phyloP scores from a whole-genome alignment of 2,888 invertebrate species.

The Drosophila diplacantha region DNA sequence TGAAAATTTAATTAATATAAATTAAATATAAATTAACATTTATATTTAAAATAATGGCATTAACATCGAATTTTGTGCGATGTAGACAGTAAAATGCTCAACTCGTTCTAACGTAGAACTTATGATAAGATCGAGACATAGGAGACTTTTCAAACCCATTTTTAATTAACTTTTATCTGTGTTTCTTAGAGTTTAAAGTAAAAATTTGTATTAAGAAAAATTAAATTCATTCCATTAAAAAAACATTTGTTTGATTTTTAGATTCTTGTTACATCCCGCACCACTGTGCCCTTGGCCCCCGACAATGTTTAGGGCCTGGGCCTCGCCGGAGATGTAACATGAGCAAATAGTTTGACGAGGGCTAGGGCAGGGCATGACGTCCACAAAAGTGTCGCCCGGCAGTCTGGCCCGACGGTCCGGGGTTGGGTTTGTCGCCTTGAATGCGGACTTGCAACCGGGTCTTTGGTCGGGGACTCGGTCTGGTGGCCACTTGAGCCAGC shows the following conservation, averaged over 20 bases:
- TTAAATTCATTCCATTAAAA: rapidly evolving
- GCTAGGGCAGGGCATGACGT: constrained; percentile 37
- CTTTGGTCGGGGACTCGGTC: constrained; percentile 19
- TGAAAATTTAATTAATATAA: not conserved
- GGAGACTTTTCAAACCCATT: not conserved
- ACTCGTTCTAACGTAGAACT: not conserved
- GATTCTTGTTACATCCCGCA: not conserved
- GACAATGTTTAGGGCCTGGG: constrained; percentile 32
- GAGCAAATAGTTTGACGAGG: constrained; percentile 57
- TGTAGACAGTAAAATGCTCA: not conserved
- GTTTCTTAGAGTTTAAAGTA: too few relatives aligned
- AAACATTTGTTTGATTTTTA: not conserved
- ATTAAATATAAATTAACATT: not conserved
- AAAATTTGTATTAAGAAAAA: too few relatives aligned
- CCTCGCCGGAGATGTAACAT: constrained; percentile 56
- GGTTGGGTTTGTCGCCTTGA: constrained; percentile 16
- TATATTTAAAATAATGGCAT: not conserved
- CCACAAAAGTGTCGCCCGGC: constrained; percentile 62
- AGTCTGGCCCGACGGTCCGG: constrained; percentile 52
- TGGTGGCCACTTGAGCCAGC: constrained; percentile 55
- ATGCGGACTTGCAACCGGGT: constrained; percentile 11
- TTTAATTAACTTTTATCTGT: too few relatives aligned
- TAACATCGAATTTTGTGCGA: too few relatives aligned
- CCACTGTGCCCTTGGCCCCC: constrained; percentile 19
- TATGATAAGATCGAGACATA: too few relatives aligned